These are phyloP conservation scores for Formicarius rufipectus DNA, from an alignment of 2,113 vertebrate species.

Conservation along the genomic window DNA sequence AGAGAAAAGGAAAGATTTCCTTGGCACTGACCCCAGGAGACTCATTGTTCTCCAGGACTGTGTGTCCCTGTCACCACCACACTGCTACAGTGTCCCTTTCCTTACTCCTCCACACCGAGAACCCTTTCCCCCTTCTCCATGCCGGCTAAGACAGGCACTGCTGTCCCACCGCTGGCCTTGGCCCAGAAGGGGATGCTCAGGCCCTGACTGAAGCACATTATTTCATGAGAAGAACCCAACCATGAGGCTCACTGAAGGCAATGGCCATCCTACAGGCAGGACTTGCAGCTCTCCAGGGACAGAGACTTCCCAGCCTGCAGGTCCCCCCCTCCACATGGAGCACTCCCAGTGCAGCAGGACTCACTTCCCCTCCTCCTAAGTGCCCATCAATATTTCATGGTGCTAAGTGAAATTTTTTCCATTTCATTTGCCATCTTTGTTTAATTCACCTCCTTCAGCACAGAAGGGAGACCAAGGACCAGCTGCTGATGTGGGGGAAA, in stretches of 20 bases:
- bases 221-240: not conserved
- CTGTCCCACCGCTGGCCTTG: not conserved
- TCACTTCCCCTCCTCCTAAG: not conserved
- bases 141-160: not conserved
- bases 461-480: not conserved
- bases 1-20: not conserved
- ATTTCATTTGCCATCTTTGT: conserved; percentile 40
- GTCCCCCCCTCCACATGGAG: not conserved
- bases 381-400: conserved; percentile 45
- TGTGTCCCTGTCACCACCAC: not conserved
- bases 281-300: not conserved
- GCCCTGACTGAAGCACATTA: not conserved
- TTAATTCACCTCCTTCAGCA: conserved; percentile 6
- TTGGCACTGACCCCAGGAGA: not conserved
- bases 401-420: not conserved
- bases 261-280: not conserved
- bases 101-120: not conserved
- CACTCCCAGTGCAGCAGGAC: not conserved
- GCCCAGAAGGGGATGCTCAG: not conserved
- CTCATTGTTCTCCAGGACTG: not conserved
- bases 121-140: not conserved
- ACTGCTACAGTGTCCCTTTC: not conserved
- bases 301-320: not conserved
- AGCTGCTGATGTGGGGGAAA: not conserved
- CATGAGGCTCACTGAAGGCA: not conserved